These are phyloP conservation scores for Tineola bisselliella DNA, from an alignment of 2,888 invertebrate species.

Conservation along the genomic window DNA sequence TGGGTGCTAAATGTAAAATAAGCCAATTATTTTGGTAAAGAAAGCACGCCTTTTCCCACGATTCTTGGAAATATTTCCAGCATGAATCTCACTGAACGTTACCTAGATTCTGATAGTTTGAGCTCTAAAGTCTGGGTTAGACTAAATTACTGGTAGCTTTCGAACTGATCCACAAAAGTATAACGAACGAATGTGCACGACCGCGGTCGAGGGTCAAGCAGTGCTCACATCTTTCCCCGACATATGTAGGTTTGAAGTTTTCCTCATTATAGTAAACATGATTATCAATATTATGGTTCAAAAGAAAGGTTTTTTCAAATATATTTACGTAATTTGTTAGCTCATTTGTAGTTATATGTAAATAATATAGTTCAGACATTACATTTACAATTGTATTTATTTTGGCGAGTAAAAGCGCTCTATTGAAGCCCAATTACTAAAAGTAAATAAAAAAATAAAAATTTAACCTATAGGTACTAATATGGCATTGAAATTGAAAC, in stretches of 20 bases:
- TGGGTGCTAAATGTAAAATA: not conserved
- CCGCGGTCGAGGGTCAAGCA: conserved; percentile 35
- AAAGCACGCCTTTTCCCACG: conserved; percentile 4
- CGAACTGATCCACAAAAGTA: conserved; percentile 40
- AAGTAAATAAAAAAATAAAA: too few relatives aligned
- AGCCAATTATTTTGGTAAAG: conserved; percentile 1
- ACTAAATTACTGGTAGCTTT: conserved; percentile 48
- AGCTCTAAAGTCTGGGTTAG: not conserved
- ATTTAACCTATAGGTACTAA: too few relatives aligned
- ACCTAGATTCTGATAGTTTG: conserved; percentile 2
- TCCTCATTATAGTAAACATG: not conserved
- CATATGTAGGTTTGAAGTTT: too few relatives aligned
- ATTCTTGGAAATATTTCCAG: conserved; percentile 8
- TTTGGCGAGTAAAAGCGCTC: too few relatives aligned
- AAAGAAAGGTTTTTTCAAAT: too few relatives aligned
- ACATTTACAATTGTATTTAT: too few relatives aligned
- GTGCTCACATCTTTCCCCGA: conserved; percentile 7
- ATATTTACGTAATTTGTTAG: too few relatives aligned
- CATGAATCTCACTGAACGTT: conserved; percentile 10
- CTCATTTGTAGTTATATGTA: too few relatives aligned
- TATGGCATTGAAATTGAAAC: too few relatives aligned
- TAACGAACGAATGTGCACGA: conserved; percentile 43
- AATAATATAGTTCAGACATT: too few relatives aligned
- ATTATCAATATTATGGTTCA: too few relatives aligned
- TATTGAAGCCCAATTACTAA: too few relatives aligned